Evolutionary conservation across 2,113 vertebrate genomes (phyloP).

Genomic region (Strix uralensis): DNA sequence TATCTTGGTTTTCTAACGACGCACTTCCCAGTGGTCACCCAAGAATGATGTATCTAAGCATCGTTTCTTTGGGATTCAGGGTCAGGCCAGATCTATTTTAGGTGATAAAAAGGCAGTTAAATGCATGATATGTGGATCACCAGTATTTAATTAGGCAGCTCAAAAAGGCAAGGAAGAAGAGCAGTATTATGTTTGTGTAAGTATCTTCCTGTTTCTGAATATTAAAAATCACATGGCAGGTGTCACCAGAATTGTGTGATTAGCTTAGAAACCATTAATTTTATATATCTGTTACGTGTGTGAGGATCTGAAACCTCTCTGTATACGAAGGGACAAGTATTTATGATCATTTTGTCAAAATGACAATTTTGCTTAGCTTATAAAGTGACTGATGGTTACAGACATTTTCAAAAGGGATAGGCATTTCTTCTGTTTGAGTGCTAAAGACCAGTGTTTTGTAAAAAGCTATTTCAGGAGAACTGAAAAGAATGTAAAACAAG

Average conservation of each 20-base stretch:
- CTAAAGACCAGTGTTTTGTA: not conserved
- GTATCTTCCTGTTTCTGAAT: not conserved
- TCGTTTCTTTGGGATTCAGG: not conserved
- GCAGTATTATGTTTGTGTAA: not conserved
- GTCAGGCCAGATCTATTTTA: not conserved
- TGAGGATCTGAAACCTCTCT: not conserved
- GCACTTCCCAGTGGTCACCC: not conserved
- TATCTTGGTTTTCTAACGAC: not conserved
- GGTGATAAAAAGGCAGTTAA: not conserved
- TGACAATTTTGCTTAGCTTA: not conserved
- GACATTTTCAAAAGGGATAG: not conserved
- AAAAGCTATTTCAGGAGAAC: constrained; percentile 22
- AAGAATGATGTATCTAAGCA: not conserved
- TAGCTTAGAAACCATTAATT: not conserved
- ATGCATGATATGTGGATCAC: not conserved
- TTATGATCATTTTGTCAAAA: not conserved
- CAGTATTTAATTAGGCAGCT: not conserved
- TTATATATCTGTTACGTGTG: not conserved
- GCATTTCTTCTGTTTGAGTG: not conserved
- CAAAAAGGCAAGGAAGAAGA: not conserved
- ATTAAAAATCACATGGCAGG: not conserved
- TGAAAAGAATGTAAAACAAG: not conserved
- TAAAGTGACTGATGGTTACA: not conserved
- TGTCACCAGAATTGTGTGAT: not conserved
- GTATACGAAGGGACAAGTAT: not conserved